phyloP scores from a whole-genome alignment of 92 coral and sea anemone species.

The Porites cylindrica region DNA sequence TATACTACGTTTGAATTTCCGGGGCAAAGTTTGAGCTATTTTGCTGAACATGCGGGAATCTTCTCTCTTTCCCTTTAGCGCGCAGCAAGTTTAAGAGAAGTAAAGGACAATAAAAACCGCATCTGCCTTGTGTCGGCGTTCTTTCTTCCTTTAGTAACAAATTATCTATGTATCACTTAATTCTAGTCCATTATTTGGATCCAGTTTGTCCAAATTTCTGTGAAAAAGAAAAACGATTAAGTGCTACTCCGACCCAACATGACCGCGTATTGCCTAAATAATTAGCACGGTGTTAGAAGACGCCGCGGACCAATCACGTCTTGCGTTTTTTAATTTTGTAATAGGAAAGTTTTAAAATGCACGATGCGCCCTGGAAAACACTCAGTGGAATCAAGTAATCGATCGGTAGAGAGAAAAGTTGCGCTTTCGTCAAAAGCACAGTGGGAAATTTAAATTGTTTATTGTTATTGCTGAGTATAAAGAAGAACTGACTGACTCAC shows the following conservation, averaged over 20 bases:
- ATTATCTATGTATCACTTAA: conserved; percentile 40
- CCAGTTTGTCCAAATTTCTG: conserved; percentile 34
- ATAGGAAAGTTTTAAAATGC: conserved; percentile 76
- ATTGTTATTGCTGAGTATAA: conserved; percentile 32
- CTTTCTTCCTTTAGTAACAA: conserved; percentile 26
- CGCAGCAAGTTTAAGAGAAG: conserved; percentile 8
- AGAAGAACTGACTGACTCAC: conserved; percentile 27
- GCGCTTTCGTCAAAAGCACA: conserved; percentile 48
- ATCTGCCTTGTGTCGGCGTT: conserved; percentile 6
- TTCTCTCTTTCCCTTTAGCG: conserved; percentile 6
- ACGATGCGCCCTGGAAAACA: conserved; percentile 65
- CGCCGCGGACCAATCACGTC: conserved; percentile 94
- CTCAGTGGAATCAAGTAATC: conserved; percentile 57
- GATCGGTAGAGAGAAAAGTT: conserved; percentile 42
- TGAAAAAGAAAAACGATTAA: conserved; percentile 36
- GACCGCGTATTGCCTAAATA: conserved; percentile 91
- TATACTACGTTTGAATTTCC: conserved; percentile 80
- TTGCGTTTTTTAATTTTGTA: conserved; percentile 63
- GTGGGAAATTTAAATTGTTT: conserved; percentile 48
- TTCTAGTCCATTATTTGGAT: conserved; percentile 29
- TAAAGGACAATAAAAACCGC: neutral
- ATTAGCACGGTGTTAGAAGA: conserved; percentile 90
- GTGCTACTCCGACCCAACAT: conserved; percentile 46
- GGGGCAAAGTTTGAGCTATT: conserved; percentile 64
- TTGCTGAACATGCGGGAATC: conserved; percentile 61